Evolutionary conservation across 2,113 vertebrate genomes (phyloP).

Genomic region (Ivindomyrus marchei): DNA sequence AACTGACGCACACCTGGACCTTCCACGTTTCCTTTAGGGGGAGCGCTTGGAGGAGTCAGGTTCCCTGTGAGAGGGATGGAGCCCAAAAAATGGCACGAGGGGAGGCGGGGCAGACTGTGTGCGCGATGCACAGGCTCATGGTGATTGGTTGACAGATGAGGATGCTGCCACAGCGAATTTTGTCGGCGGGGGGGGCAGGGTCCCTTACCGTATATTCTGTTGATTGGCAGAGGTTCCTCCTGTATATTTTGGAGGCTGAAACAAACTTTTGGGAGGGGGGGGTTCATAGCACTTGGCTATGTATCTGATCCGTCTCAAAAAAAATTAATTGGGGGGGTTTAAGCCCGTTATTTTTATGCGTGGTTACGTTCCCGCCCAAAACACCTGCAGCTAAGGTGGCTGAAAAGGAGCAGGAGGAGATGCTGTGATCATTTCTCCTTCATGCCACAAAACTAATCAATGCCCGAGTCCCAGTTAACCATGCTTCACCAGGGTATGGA

Average conservation of each 20-base stretch:
- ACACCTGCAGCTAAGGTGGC: background rate
- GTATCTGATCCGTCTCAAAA: background rate
- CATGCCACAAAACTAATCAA: background rate
- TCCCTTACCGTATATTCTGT: background rate
- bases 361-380: background rate
- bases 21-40: background rate
- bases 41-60: background rate
- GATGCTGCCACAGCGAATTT: background rate
- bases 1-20: constrained; percentile 22
- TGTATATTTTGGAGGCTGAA: background rate
- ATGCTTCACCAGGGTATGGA: background rate
- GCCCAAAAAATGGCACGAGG: background rate
- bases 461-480: background rate
- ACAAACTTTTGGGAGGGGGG: background rate
- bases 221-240: background rate
- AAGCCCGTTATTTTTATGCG: background rate
- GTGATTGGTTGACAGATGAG: background rate
- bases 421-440: background rate
- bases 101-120: background rate
- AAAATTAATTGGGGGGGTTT: background rate
- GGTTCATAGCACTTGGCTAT: background rate
- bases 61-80: background rate
- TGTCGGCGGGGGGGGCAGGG: background rate
- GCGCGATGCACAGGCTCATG: background rate
- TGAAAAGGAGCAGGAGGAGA: background rate